A percentile compares a stretch with the other conserved stretches of the same genome.
phyloP scores from a whole-genome alignment of 2,888 invertebrate genomes.

The Athalia cordata region DNA sequence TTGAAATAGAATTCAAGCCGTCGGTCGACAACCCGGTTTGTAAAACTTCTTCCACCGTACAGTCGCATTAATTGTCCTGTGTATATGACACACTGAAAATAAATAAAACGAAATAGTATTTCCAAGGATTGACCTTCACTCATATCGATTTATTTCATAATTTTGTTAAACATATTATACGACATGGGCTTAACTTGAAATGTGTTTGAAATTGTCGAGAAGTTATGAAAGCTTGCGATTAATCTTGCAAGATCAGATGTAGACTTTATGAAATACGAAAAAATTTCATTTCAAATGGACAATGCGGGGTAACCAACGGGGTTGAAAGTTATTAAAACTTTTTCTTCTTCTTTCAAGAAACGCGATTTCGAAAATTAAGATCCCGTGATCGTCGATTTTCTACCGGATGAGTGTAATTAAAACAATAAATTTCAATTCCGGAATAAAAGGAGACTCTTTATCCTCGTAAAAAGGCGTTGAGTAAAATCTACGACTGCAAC shows the following conservation, averaged over 20 bases:
- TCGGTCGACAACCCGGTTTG: not conserved
- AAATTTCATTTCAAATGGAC: not conserved
- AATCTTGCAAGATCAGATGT: constrained; percentile 19
- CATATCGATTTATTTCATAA: too few relatives aligned
- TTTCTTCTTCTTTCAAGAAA: too few relatives aligned
- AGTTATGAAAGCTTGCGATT: constrained; percentile 26
- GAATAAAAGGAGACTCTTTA: constrained; percentile 15
- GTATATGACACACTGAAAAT: not conserved
- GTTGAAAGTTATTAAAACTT: too few relatives aligned
- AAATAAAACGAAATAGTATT: not conserved
- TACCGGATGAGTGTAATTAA: constrained; percentile 1
- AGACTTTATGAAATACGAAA: constrained; percentile 7
- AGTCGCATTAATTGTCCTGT: not conserved
- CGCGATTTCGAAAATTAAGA: not conserved
- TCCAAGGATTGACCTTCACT: not conserved
- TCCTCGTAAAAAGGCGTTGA: not conserved
- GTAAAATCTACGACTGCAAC: constrained; percentile 5
- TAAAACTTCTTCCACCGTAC: not conserved
- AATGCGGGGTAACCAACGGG: too few relatives aligned
- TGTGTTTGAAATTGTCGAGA: constrained; percentile 12
- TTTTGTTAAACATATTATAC: too few relatives aligned
- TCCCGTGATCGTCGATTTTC: not conserved
- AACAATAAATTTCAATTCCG: constrained; percentile 1
- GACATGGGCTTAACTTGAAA: not conserved
- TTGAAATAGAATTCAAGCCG: constrained; percentile 11